phyloP scores from a whole-genome alignment of 2,888 invertebrate genomes.

The Parthenolecanium corni region DNA sequence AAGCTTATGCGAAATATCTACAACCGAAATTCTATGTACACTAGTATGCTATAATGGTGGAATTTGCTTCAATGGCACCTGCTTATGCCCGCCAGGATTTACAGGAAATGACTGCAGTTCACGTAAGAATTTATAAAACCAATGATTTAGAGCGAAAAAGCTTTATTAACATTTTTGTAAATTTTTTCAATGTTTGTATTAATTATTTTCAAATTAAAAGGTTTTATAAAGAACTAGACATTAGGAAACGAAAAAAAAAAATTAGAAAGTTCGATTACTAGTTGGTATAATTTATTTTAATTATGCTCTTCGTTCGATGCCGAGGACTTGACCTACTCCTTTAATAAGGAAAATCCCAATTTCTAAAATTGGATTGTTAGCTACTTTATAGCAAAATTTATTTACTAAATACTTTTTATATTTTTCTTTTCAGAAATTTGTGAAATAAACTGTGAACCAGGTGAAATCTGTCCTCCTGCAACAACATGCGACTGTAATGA shows the following conservation, averaged over 20 bases:
- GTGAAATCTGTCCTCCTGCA: conserved; percentile 16
- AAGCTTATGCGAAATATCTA: conserved; percentile 34
- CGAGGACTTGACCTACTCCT: too few relatives aligned
- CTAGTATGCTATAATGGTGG: conserved; percentile 40
- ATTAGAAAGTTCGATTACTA: too few relatives aligned
- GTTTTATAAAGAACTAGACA: too few relatives aligned
- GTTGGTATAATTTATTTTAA: too few relatives aligned
- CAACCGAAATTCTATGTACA: conserved; percentile 38
- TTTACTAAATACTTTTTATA: neutral
- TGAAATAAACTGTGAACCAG: conserved; percentile 18
- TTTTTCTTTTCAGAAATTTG: conserved; percentile 11
- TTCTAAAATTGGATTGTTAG: too few relatives aligned
- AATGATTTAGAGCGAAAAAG: too few relatives aligned
- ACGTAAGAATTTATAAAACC: conserved; percentile 13
- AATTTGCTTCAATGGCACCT: conserved; percentile 40
- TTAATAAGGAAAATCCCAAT: too few relatives aligned
- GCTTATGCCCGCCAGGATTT: conserved; percentile 38
- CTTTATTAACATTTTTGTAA: conserved; percentile 1
- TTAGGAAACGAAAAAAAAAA: too few relatives aligned
- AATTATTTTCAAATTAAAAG: too few relatives aligned
- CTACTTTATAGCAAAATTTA: too few relatives aligned
- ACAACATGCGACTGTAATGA: conserved; percentile 19
- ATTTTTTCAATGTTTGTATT: neutral
- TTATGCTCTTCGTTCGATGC: too few relatives aligned
- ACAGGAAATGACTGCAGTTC: conserved; percentile 24